These are phyloP conservation scores for Lepilemur ruficaudatus DNA, from an alignment of 2,797 vertebrate species.

Conservation along the genomic window DNA sequence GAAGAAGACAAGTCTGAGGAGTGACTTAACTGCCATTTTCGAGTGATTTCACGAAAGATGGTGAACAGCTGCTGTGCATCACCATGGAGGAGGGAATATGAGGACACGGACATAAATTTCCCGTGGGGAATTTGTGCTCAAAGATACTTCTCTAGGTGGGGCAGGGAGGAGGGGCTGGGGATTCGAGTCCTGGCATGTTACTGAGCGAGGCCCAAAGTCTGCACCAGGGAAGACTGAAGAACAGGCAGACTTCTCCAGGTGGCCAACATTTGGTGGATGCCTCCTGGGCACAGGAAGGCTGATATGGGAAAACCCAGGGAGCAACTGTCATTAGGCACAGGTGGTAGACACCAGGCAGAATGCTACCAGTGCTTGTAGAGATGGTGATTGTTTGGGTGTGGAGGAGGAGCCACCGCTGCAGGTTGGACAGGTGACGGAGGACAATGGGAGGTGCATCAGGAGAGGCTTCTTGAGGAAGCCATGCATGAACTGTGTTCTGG, in stretches of 20 bases:
- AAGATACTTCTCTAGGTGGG: background rate
- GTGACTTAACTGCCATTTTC: background rate
- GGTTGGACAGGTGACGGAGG: background rate
- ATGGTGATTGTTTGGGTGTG: background rate
- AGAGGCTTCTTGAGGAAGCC: background rate
- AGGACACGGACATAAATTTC: background rate
- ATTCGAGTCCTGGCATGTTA: background rate
- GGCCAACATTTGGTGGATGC: no score
- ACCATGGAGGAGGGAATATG: background rate
- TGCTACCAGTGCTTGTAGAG: background rate
- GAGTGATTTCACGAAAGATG: background rate
- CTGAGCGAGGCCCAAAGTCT: background rate
- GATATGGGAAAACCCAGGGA: background rate
- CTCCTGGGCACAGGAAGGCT: background rate
- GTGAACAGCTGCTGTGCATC: conserved; percentile 40
- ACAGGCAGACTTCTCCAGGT: background rate
- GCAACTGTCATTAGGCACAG: background rate
- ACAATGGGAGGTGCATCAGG: background rate
- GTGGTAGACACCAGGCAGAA: background rate
- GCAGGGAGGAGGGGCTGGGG: background rate
- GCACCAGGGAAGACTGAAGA: background rate
- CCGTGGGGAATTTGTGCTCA: background rate
- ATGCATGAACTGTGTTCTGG: background rate
- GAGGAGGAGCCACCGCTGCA: background rate
- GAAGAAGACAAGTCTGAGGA: background rate